Evolutionary conservation across 2,113 vertebrate species (phyloP), one percentile per base, ranked within the genome.

Genomic region (Rhegmatorhina hoffmannsi): DNA sequence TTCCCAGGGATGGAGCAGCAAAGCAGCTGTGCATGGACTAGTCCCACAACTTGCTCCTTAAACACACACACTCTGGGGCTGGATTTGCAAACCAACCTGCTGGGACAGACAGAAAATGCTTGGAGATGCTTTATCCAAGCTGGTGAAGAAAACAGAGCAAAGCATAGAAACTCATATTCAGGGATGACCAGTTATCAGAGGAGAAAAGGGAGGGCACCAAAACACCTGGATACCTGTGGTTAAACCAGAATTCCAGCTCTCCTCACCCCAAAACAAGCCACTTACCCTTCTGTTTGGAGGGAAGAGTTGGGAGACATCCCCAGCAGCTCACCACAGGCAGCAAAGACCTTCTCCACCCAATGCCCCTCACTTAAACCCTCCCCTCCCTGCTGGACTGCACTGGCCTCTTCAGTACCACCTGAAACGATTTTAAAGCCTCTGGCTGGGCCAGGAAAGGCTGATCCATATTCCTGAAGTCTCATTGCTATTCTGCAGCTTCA

Each of bases 401-500:
- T 34, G 24, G 36, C 23, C 55, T 55, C 55, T 80, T 50, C 11
- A 10, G 78, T 6, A 2, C 18, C 19, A 7, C n/a, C 43, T 52
- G 47, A 60, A 87, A 53, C 0, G 1, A 34, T 79, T 91, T 81
- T 46, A 84, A 83, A 84, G 49, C 69, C 19, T 46, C 58, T 47
- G 52, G n/a, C 66, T 46, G 63, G 76, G 79, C n/a, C 64, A n/a
- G 66, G 36, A 29, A 55, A 46, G 53, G 66, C 44, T 60, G 89
- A 60, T 92, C 91, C 78, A 0, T 87, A 47, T 89, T 87, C 59
- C 78, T 7, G 46, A 95, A 74, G 74, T 67, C 84, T 96, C 90
- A 46, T 90, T 63, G 70, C 69, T 70, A 90, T 89, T 95, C 92
- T 68, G 86, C 92, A 90, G 91, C 77, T 86, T 89, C 94, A 87